Base-by-base conservation (phyloP, 2,113 vertebrate genomes). In the Anarhynchus alexandrinus region DNA sequence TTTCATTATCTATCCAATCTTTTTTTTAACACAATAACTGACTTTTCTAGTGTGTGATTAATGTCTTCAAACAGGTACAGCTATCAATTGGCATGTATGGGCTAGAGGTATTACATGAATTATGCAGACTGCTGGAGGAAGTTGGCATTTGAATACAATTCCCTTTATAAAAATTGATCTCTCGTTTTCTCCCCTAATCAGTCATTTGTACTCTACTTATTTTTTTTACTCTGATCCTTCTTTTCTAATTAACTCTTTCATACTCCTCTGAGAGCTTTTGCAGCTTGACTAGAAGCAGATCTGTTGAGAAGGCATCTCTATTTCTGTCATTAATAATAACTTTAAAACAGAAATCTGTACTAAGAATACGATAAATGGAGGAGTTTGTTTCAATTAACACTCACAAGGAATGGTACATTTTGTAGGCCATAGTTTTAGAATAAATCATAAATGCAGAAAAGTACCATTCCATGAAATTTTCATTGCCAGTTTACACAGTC, bases 111-210 rank as follows among this genome's bases (percentile, higher is more conserved):
- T 84, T 72, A 61, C 71, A 76, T 94, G 61, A 96, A 94, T 96
- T 97, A 93, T 90, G 70, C 70, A 91, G 87, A 58, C 54, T 90
- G 47, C 57, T 85, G 34, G 69, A 82, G 40, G 66, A 89, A 90
- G 81, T 27, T 96, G 78, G 45, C 84, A 82, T 93, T 96, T 94
- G 86, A 96, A 87, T 94, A 89, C 70, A 82, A 91, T 85, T 95
- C 78, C 26, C 57, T 85, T 91, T 93, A 80, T 76, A 93, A 91
- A 95, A 95, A 20, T 40, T 93, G 91, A 73, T 95, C 61, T 86
- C 38, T 86, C 9, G 0, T 61, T 94, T 93, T 93, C 55, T 18
- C 4, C 45, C 38, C 64, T 81, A 91, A 94, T 94, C 80, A 81
- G 69, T 84, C 84, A 90, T 91, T 93, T 61, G 36, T 57, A 76